Conservation (phyloP, 2,888 invertebrate genomes). For the Pristionchus japonicus region DNA sequence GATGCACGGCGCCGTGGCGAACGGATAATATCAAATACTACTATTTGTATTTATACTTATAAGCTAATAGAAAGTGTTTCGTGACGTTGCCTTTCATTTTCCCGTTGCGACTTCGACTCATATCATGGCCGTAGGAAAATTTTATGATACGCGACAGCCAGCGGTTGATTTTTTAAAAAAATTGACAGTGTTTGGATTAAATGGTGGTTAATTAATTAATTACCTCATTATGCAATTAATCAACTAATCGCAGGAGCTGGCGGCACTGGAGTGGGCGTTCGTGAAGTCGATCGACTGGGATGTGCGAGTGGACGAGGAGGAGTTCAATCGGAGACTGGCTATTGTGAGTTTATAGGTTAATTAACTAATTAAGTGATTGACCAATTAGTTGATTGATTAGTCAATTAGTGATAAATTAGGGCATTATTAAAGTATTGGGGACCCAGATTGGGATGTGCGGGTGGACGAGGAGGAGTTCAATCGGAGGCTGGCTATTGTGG, state of each 20-base stretch:
- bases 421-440: no score
- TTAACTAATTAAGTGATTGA: not conserved
- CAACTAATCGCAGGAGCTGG: conserved; percentile 79
- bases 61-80: no score
- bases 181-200: not conserved
- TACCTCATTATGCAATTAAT: no score
- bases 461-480: conserved; percentile 64
- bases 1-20: no score
- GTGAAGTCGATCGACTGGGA: conserved; percentile 85
- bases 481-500: conserved; percentile 53
- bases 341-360: conserved; percentile 47
- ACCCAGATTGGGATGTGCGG: conserved; percentile 82
- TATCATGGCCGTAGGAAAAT: no score
- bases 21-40: no score
- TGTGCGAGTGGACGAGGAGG: conserved; percentile 60
- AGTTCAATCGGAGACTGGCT: conserved; percentile 60
- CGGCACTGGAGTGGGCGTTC: conserved; percentile 82
- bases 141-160: no score
- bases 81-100: not conserved
- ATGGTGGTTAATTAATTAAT: not conserved
- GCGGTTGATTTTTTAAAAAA: not conserved
- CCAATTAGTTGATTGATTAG: no score
- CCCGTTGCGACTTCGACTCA: not conserved
- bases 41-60: not conserved
- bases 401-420: no score